Conservation (phyloP, 1,140 invertebrate genomes). For the Prorops nasuta region DNA sequence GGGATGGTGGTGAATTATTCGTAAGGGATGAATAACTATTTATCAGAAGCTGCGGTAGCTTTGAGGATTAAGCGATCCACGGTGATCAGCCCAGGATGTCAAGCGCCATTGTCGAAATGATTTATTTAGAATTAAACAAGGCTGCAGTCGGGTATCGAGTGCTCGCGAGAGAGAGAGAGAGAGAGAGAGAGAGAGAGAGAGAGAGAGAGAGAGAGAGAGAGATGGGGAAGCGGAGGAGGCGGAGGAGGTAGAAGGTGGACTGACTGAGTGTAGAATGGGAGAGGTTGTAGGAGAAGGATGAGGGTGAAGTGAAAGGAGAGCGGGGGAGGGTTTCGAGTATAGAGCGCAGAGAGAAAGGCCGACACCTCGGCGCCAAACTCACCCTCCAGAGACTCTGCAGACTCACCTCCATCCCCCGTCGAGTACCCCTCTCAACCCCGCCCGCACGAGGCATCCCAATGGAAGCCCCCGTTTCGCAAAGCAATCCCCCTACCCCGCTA, state of each 20-base stretch:
- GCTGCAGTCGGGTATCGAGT: constrained; percentile 6
- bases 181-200: constrained; percentile 19
- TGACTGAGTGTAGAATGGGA: too few species aligned
- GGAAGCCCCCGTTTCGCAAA: constrained; percentile 43
- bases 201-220: constrained; percentile 3
- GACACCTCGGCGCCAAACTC: constrained; percentile 58
- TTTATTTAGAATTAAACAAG: constrained; percentile 48
- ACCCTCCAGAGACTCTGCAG: constrained; percentile 54
- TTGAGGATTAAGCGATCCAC: constrained; percentile 11
- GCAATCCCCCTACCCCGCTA: constrained; percentile 30
- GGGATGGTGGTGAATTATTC: too few species aligned
- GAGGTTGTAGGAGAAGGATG: constrained; percentile 16
- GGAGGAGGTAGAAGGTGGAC: too few species aligned
- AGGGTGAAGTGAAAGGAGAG: constrained; percentile 12
- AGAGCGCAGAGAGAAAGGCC: constrained; percentile 26
- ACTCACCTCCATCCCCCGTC: constrained; percentile 49
- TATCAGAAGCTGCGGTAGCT: too few species aligned
- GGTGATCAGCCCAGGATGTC: constrained; percentile 22
- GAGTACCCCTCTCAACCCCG: constrained; percentile 26
- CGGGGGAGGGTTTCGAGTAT: background rate
- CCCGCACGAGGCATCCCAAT: constrained; percentile 41
- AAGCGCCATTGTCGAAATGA: constrained; percentile 29
- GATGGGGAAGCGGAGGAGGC: too few species aligned
- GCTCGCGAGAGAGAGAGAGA: constrained; percentile 21
- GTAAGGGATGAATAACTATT: too few species aligned